phyloP scores from a whole-genome alignment of 2,797 vertebrate genomes.

The Pyrocephalus nanus region DNA sequence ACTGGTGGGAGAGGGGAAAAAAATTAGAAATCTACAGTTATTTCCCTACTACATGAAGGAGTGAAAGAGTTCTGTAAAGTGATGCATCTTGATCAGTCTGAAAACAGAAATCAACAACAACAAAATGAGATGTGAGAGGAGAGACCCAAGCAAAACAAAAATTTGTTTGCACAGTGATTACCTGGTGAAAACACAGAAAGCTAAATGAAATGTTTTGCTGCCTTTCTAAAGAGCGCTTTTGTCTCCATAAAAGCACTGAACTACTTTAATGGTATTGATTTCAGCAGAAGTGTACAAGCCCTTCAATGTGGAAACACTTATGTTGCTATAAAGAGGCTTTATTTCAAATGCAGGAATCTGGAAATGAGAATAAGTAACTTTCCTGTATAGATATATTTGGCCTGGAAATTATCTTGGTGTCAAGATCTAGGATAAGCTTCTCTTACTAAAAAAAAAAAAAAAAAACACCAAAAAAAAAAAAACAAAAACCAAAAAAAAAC shows the following conservation, averaged over 20 bases:
- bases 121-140: not conserved
- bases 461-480: too few species aligned
- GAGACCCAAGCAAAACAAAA: not conserved
- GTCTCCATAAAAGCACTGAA: not conserved
- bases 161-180: not conserved
- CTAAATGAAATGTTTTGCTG: not conserved
- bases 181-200: not conserved
- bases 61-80: not conserved
- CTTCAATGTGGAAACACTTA: not conserved
- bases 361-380: not conserved
- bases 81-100: not conserved
- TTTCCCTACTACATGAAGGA: not conserved
- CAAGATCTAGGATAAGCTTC: not conserved
- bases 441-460: not conserved
- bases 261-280: constrained; percentile 14
- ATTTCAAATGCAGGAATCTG: not conserved
- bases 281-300: not conserved
- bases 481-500: too few species aligned
- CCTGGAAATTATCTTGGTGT: not conserved
- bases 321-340: not conserved
- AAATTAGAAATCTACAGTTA: not conserved
- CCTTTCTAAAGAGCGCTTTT: not conserved
- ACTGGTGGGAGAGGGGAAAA: not conserved
- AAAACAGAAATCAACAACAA: not conserved
- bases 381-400: not conserved